phyloP scores from a whole-genome alignment of 1,140 invertebrate genomes.

The Calephelis virginiensis region DNA sequence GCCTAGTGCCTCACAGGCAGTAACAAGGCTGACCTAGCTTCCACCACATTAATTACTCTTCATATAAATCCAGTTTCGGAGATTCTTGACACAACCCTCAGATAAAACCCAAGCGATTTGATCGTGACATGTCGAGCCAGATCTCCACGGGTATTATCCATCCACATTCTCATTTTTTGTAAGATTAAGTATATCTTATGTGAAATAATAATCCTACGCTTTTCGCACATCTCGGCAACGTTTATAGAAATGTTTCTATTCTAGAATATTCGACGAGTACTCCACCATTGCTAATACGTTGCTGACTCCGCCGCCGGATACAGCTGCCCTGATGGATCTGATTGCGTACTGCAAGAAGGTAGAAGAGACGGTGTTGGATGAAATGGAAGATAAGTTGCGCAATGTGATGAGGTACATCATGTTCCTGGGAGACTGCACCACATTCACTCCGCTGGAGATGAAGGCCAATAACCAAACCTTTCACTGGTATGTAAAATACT shows the following conservation, averaged over 20 bases:
- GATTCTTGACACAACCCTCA: too few relatives aligned
- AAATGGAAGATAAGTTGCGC: slow-evolving; percentile 87
- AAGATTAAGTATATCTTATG: too few relatives aligned
- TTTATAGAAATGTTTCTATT: slow-evolving; percentile 30
- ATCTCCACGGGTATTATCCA: too few relatives aligned
- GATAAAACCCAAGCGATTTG: too few relatives aligned
- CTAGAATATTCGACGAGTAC: slow-evolving; percentile 91
- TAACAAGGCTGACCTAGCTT: too few relatives aligned
- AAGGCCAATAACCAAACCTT: slow-evolving; percentile 92
- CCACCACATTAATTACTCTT: too few relatives aligned
- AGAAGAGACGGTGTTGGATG: slow-evolving; percentile 83
- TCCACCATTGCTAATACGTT: slow-evolving; percentile 88
- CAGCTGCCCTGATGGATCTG: slow-evolving; percentile 90
- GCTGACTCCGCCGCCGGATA: slow-evolving; percentile 88
- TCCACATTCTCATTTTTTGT: too few relatives aligned
- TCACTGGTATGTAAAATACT: slow-evolving; percentile 81
- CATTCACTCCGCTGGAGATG: slow-evolving; percentile 89
- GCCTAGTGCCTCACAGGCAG: too few relatives aligned
- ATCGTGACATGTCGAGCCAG: too few relatives aligned
- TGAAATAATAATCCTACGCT: too few relatives aligned
- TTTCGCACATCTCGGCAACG: too few relatives aligned
- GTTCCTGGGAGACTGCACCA: slow-evolving; percentile 88
- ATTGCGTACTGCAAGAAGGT: slow-evolving; percentile 88
- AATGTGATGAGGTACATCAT: slow-evolving; percentile 84
- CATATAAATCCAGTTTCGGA: too few relatives aligned